Base-by-base conservation (phyloP, 2,888 invertebrate species). In the Bruchidius siliquastri region DNA sequence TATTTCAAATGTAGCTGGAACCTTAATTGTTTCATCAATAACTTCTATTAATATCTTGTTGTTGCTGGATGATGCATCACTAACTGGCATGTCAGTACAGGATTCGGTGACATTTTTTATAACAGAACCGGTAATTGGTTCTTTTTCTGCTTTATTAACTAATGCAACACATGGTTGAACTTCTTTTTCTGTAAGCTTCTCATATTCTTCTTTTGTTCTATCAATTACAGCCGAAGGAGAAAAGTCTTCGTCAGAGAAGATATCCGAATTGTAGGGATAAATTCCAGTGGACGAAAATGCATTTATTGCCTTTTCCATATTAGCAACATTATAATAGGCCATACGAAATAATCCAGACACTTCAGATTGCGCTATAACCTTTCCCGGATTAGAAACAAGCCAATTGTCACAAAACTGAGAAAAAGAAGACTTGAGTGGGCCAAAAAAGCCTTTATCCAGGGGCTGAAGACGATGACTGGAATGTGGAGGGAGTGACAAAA, bases 391-490 rank as follows among this genome's bases (percentile, higher is more conserved):
- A 8, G 13, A 13, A 1, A 13, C 1, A 49, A 13, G 1, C 49
- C 49, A 49, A 13, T 18, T 49, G 1, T 49, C 13, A 49, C 49
- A 49, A 8, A 13, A 8, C 0, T 49, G 10, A 49, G 3, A 1
- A 49, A 8, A 49, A 49, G 1, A 49, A 1, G 22, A 67, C 73
- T 75, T 75, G 22, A 75, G 32, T 21, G 73, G 74, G 22, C 70
- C 73, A 76, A 76, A 77, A 72, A 73, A 74, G 30, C 26, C 67
- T 30, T 71, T 73, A 68, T 74, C 74, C 10, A 76, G 70, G 26
- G 72, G 77, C 71, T 77, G 74, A 10, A 75, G 21, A 4, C 73
- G 69, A 72, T 76, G 76, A 69, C 74, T 76, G 72, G 68, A 74
- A 71, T 77, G 75, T 21, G 75, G 77, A 70, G 75, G 76, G 20